Percentiles rank a stretch among this genome's conserved stretches.
Conservation (phyloP, 2,888 invertebrate genomes). For the Syritta pipiens region DNA sequence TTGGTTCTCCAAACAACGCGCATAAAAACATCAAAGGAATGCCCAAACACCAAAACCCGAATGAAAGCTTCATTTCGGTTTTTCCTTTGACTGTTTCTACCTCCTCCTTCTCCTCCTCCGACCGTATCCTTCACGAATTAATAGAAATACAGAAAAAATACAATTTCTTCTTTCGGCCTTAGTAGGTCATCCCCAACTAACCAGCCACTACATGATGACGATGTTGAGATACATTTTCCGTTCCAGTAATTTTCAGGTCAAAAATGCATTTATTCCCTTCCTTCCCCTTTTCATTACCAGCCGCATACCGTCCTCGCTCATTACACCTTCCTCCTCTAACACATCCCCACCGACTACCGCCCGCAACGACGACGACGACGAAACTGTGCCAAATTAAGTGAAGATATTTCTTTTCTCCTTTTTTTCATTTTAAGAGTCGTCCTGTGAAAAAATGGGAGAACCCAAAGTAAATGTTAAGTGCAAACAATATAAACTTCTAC, state of each 20-base stretch:
- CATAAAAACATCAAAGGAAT: constrained; percentile 15
- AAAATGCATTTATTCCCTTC: constrained; percentile 47
- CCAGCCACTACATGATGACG: background rate
- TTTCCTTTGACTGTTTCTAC: background rate
- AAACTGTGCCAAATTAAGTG: constrained; percentile 65
- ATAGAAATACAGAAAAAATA: constrained; percentile 13
- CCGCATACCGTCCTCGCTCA: constrained; percentile 11
- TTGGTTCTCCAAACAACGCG: background rate
- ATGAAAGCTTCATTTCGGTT: constrained; percentile 9
- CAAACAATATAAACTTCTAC: constrained; percentile 50
- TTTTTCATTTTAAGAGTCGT: constrained; percentile 5
- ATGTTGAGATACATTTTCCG: constrained; percentile 55
- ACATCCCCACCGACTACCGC: background rate
- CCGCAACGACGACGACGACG: background rate
- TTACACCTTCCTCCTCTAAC: constrained; percentile 25
- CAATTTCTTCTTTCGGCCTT: constrained; percentile 10
- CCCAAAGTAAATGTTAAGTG: constrained; percentile 55
- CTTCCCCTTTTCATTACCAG: background rate
- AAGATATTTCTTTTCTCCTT: constrained; percentile 51
- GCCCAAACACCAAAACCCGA: background rate
- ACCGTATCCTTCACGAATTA: background rate
- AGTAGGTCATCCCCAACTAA: constrained; percentile 50
- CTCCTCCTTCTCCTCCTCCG: background rate
- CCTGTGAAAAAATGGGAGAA: background rate
- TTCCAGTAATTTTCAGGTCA: constrained; percentile 61